Evolutionary conservation across 2,113 vertebrate genomes (phyloP), one percentile per base, ranked within the genome.

Genomic region (Atrichornis clamosus): DNA sequence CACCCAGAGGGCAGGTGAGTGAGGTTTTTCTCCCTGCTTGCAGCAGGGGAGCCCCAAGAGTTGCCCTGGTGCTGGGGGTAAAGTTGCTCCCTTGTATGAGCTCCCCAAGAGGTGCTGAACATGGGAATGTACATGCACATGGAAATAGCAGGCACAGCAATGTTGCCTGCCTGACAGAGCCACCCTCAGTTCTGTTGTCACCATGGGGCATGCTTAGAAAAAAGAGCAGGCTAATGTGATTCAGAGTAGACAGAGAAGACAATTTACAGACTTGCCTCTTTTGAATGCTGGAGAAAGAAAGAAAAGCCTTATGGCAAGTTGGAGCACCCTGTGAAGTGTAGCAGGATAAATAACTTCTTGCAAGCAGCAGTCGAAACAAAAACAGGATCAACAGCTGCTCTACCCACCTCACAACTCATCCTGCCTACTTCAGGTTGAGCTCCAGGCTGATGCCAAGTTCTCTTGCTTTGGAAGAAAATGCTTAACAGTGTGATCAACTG

Each of bases 71-170:
- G 6, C 39, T 16, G 27, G 18, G 26, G 15, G 10, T 64, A 33
- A 76, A 88, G 35, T 37, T 56, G 53, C n/a, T 67, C 35, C 20
- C 47, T 27, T 20, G 42, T 30, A 20, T 5, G 3, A 44, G 32
- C 39, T 84, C 32, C 44, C 47, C 39, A 10, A 13, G 46, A 42
- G 26, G 9, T 44, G 50, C 53, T 76, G 76, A 41, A 22, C 5
- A 3, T 2, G 4, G n/a, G 24, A 87, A n/a, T 3, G 0, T 33
- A 27, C 0, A 0, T 44, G 55, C 47, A 24, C 15, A 15, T 0
- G 1, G 62, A 18, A 78, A 78, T 30, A 49, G 33, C 33, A 56
- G 68, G 59, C 1, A 1, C 55, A 87, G 55, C 68, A 74, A n/a
- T 0, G 0, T 3, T 1, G 0, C 46, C 73, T 65, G 26, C 35